Conservation (phyloP, 2,888 invertebrate species). For the Allacma fusca region DNA sequence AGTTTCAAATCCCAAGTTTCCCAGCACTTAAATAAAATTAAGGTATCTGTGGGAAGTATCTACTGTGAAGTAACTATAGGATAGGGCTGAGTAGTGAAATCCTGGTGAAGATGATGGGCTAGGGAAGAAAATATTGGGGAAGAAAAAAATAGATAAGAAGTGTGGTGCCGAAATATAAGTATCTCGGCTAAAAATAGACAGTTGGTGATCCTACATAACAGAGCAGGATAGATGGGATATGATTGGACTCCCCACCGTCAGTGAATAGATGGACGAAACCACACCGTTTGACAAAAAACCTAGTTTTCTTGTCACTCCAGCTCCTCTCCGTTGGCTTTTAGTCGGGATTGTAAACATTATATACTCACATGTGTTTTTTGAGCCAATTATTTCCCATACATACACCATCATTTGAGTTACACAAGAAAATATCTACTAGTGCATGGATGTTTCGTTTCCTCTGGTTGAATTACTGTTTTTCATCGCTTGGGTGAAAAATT, state of each 20-base stretch:
- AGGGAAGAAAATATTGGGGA: constrained; percentile 18
- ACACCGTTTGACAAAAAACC: constrained; percentile 12
- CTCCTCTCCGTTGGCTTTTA: background rate
- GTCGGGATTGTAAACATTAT: background rate
- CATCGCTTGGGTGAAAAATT: constrained; percentile 6
- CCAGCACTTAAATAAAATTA: background rate
- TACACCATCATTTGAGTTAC: background rate
- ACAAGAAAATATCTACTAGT: background rate
- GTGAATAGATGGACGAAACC: constrained; percentile 20
- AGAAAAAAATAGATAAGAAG: background rate
- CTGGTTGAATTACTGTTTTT: constrained; percentile 5
- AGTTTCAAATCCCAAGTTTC: background rate
- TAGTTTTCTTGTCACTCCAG: constrained; percentile 8
- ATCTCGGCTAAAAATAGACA: constrained; percentile 30
- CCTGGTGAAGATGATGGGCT: background rate
- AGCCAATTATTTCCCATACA: background rate
- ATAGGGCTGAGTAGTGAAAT: no score
- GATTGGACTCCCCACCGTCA: constrained; percentile 12
- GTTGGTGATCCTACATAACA: no score
- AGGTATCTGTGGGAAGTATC: background rate
- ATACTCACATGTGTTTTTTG: background rate
- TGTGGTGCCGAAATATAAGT: background rate
- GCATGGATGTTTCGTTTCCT: background rate
- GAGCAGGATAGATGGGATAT: constrained; percentile 1
- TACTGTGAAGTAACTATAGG: background rate